These are phyloP conservation scores for Cheilosia vernalis DNA, from an alignment of 2,888 invertebrate species.

Conservation along the genomic window DNA sequence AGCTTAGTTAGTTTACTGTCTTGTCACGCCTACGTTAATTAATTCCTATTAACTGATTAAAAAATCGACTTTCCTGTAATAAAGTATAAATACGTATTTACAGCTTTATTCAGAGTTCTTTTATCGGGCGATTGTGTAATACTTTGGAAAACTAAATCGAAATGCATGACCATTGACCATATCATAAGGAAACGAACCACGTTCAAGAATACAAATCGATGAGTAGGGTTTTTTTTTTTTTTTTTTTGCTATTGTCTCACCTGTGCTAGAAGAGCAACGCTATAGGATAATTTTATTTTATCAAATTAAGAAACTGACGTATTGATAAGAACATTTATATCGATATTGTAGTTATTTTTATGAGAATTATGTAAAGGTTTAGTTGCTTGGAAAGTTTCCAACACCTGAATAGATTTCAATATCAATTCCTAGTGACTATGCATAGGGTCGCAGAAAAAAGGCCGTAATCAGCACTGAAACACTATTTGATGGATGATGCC, in stretches of 20 bases:
- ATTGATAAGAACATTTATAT: conserved; percentile 28
- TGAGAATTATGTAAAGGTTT: conserved; percentile 34
- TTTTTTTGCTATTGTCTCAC: background rate
- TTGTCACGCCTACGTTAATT: conserved; percentile 67
- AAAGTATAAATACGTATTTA: conserved; percentile 9
- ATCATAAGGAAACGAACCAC: conserved; percentile 9
- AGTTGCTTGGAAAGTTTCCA: background rate
- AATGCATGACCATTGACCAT: conserved; percentile 61
- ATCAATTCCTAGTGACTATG: background rate
- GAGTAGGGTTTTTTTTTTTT: background rate
- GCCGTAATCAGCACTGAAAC: background rate
- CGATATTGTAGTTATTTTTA: conserved; percentile 16
- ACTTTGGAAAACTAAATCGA: conserved; percentile 52
- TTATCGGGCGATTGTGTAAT: conserved; percentile 66
- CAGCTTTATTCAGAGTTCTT: conserved; percentile 17
- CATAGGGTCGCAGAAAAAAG: too few species aligned
- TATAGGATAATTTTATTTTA: conserved; percentile 27
- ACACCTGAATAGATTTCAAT: background rate
- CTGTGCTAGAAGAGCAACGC: conserved; percentile 24
- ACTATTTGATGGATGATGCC: too few species aligned
- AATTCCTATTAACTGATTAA: conserved; percentile 56
- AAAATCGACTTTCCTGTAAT: conserved; percentile 1
- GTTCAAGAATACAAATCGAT: conserved; percentile 11
- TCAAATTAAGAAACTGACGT: conserved; percentile 16
- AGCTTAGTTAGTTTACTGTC: conserved; percentile 37